A percentile compares a stretch with the other conserved stretches of the same genome.
Conservation (phyloP, 2,888 invertebrate genomes). For the Quadriops clusia region DNA sequence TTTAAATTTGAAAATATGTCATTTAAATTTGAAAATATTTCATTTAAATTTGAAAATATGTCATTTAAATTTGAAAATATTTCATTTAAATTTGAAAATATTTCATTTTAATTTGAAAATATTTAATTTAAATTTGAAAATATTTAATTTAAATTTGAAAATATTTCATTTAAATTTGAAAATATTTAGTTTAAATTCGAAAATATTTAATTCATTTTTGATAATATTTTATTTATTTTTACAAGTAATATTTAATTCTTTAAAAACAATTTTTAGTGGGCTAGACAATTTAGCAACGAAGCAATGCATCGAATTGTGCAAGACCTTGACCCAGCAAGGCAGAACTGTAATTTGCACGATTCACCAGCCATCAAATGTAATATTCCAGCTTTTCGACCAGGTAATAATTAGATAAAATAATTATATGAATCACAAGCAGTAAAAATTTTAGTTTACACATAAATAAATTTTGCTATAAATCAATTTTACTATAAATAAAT, state of each 20-base stretch:
- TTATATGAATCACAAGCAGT: background rate
- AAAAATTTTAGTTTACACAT: too few species aligned
- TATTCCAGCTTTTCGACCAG: conserved; percentile 64
- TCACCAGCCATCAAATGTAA: conserved; percentile 67
- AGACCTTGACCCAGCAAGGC: conserved; percentile 56
- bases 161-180: too few species aligned
- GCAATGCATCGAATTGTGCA: conserved; percentile 56
- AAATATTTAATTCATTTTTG: conserved; percentile 3
- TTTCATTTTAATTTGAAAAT: background rate
- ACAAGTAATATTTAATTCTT: background rate
- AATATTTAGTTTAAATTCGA: background rate
- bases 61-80: background rate
- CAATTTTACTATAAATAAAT: too few species aligned
- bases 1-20: background rate
- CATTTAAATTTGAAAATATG: conserved; percentile 1
- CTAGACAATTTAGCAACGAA: conserved; percentile 63
- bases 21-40: background rate
- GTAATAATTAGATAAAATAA: too few species aligned
- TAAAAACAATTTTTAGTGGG: conserved; percentile 41
- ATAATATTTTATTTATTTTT: background rate
- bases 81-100: background rate
- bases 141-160: background rate
- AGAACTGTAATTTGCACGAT: conserved; percentile 69
- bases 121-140: conserved; percentile 11
- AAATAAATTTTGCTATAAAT: too few species aligned